Evolutionary conservation across 2,797 vertebrate species (phyloP).

Genomic region (Agapornis canus): DNA sequence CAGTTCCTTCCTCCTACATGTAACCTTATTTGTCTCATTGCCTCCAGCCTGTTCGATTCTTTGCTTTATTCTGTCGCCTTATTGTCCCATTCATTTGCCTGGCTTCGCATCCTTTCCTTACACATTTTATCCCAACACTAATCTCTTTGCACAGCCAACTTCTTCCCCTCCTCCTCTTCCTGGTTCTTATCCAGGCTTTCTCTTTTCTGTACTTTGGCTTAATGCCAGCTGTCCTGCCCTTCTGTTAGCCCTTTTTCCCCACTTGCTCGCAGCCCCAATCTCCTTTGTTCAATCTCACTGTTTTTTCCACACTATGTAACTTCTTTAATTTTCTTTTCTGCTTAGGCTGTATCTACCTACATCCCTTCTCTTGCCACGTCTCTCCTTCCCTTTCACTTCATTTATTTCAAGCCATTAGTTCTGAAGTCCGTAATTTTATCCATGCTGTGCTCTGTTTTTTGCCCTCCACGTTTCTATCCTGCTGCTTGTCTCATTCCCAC

Average conservation of each 20-base stretch:
- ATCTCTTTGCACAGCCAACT: not conserved
- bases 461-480: not conserved
- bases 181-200: conserved; percentile 4
- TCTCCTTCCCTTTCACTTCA: not conserved
- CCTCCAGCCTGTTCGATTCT: not conserved
- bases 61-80: not conserved
- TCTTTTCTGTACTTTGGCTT: not conserved
- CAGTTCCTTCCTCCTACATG: not conserved
- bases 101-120: not conserved
- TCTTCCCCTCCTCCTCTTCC: not conserved
- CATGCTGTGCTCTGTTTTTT: not conserved
- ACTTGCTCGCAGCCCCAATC: not conserved
- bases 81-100: not conserved
- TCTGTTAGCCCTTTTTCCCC: not conserved
- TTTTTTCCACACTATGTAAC: not conserved
- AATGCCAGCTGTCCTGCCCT: not conserved
- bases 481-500: conserved; percentile 3
- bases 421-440: not conserved
- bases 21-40: not conserved
- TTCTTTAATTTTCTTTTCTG: not conserved
- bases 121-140: rapidly evolving
- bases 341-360: not conserved
- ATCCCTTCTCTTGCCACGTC: not conserved
- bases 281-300: not conserved
- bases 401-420: conserved; percentile 21